phyloP scores from a whole-genome alignment of 2,888 invertebrate species.

The Ormyrus labotus region DNA sequence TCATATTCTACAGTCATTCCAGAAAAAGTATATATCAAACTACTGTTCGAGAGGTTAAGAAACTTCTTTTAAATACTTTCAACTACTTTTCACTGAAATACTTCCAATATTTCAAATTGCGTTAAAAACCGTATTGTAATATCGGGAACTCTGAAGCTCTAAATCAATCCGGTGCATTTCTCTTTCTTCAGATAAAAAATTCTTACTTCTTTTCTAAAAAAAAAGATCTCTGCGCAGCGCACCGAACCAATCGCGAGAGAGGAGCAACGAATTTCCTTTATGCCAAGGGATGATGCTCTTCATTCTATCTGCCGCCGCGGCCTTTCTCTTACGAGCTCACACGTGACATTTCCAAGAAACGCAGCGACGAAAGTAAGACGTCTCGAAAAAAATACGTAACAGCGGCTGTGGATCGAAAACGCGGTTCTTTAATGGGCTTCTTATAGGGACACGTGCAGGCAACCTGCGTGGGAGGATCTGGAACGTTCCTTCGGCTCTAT shows the following conservation, averaged over 20 bases:
- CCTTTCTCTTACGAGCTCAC: constrained; percentile 22
- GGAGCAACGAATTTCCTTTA: constrained; percentile 11
- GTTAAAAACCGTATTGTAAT: background rate
- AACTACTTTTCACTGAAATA: too few species aligned
- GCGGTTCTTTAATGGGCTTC: constrained; percentile 51
- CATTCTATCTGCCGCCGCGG: constrained; percentile 8
- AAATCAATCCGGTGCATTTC: constrained; percentile 32
- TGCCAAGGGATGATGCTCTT: constrained; percentile 19
- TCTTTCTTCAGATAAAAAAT: background rate
- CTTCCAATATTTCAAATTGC: too few species aligned
- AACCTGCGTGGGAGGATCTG: constrained; percentile 38
- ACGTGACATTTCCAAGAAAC: constrained; percentile 43
- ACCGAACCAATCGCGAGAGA: constrained; percentile 12
- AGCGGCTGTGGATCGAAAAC: constrained; percentile 48
- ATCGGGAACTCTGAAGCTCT: background rate
- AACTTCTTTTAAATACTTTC: too few species aligned
- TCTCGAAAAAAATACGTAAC: constrained; percentile 18
- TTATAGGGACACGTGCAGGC: constrained; percentile 17
- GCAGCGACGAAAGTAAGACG: constrained; percentile 34
- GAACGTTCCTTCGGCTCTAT: constrained; percentile 30
- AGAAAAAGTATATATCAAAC: too few species aligned
- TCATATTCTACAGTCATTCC: background rate
- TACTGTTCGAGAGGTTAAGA: too few species aligned
- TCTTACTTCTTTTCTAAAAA: background rate
- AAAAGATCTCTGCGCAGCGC: constrained; percentile 14